Base-by-base conservation (phyloP, 2,797 vertebrate genomes). In the Microhierax caerulescens region DNA sequence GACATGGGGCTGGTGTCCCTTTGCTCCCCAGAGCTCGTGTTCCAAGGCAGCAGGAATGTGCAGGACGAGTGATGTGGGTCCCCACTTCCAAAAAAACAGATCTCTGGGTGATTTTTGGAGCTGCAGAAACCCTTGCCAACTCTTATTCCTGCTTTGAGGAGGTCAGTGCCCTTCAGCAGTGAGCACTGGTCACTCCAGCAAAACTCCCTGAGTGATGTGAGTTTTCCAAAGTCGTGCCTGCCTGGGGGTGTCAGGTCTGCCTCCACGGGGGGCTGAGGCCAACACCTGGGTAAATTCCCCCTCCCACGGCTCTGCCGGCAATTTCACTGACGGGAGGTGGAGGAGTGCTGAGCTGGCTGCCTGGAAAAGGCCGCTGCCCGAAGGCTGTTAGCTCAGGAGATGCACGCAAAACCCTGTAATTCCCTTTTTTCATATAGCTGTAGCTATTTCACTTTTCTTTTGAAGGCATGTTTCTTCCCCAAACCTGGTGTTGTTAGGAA, bases 251-350 rank as follows among this genome's bases (percentile, higher is more conserved):
- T 56, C 74, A 73, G 32, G 15, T 22, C 24, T 48, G 34, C 36
- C 17, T 67, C 73, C 30, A 6, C 0, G 5, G 24, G 25, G 65
- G 39, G 18, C 30, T 39, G 50, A 84, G 78, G 43, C 51, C 67
- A 90, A 54, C 48, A 63, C 50, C 85, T 80, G 59, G 79, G 91
- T 84, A 92, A 97, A 78, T 81, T 85, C 89, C 76, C 60, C 25
- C 65, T 63, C 48, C 74, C 91, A 39, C 81, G 50, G 59, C 41
- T 64, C 76, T 54, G 23, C 75, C 25, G 51, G 59, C 90, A 37
- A 59, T 37, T 95, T 93, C 81, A 32, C n/a, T 57, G 68, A 32
- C 5, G 7, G 28, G 48, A 30, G n/a, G 61, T 10, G 39, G 47
- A 50, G 79, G 86, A 72, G 64, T 34, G 41, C 77, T 73, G 65